Percentiles rank a stretch among this genome's conserved stretches.
Evolutionary conservation across 2,888 invertebrate species (phyloP).

Genomic region (Megamerina dolium): DNA sequence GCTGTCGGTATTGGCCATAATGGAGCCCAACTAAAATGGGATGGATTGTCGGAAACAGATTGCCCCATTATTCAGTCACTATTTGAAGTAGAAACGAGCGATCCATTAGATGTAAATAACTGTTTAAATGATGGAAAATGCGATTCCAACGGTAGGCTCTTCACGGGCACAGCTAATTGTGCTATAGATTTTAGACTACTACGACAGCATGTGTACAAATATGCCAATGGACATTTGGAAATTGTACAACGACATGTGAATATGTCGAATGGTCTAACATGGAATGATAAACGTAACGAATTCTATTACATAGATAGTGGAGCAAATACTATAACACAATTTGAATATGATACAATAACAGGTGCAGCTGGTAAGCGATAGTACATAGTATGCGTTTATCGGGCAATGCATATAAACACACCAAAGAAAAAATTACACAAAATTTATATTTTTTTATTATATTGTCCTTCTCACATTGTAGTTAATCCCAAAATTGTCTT

Average conservation of each 20-base stretch:
- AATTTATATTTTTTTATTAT: no score
- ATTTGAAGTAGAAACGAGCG: conserved; percentile 52
- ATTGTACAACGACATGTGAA: conserved; percentile 48
- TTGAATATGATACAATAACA: conserved; percentile 63
- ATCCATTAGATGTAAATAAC: conserved; percentile 50
- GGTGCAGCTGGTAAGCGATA: conserved; percentile 58
- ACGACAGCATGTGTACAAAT: not conserved
- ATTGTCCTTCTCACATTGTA: conserved; percentile 15
- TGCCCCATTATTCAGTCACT: conserved; percentile 49
- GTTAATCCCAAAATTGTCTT: conserved; percentile 55
- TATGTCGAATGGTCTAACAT: conserved; percentile 72
- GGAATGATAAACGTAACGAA: conserved; percentile 59
- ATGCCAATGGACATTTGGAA: conserved; percentile 16
- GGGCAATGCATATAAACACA: no score
- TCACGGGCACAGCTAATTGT: conserved; percentile 53
- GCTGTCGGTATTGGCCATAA: conserved; percentile 56
- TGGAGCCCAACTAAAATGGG: conserved; percentile 57
- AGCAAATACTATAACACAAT: conserved; percentile 59
- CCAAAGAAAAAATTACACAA: no score
- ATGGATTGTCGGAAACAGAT: conserved; percentile 50
- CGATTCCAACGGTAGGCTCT: conserved; percentile 63
- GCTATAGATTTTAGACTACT: not conserved
- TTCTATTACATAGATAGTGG: conserved; percentile 72
- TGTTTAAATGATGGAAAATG: conserved; percentile 72
- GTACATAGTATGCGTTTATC: no score